Conservation (phyloP, 2,113 vertebrate species). For the Tetraodon nigroviridis region DNA sequence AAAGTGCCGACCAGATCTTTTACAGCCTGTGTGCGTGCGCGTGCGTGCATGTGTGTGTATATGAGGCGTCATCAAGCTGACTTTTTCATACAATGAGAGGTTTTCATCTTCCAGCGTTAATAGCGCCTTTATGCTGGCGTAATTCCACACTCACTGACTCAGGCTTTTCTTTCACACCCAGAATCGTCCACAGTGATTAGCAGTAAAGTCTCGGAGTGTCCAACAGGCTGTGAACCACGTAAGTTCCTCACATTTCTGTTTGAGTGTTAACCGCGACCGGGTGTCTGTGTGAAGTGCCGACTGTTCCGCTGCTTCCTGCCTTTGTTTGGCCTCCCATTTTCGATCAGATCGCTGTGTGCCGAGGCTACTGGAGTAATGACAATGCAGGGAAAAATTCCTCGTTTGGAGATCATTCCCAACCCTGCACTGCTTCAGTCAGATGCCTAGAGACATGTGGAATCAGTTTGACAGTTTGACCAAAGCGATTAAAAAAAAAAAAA, state of each 20-base stretch:
- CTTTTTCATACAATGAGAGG: slow-evolving; percentile 58
- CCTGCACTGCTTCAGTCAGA: not conserved
- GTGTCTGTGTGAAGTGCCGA: slow-evolving; percentile 5
- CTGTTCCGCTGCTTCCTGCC: not conserved
- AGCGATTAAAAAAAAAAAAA: too few relatives aligned
- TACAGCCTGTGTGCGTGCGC: slow-evolving; percentile 34
- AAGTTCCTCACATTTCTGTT: slow-evolving; percentile 23
- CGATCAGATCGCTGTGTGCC: too few relatives aligned
- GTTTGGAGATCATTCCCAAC: not conserved
- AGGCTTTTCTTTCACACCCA: not conserved
- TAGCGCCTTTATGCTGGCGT: slow-evolving; percentile 5
- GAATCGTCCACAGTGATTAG: slow-evolving; percentile 10
- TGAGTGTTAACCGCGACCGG: not conserved
- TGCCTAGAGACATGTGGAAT: not conserved
- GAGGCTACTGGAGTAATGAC: not conserved
- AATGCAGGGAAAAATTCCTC: slow-evolving; percentile 27
- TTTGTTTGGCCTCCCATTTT: not conserved
- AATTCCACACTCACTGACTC: slow-evolving; percentile 2
- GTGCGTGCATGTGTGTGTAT: slow-evolving; percentile 30
- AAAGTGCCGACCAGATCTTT: slow-evolving; percentile 56
- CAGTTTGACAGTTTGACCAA: too few relatives aligned
- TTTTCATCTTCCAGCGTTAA: slow-evolving; percentile 51
- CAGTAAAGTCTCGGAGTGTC: slow-evolving; percentile 20
- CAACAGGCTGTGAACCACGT: slow-evolving; percentile 42
- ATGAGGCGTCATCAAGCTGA: slow-evolving; percentile 35